Evolutionary conservation across 2,888 invertebrate genomes (phyloP).

Genomic region (Cryptophagus acutangulus): DNA sequence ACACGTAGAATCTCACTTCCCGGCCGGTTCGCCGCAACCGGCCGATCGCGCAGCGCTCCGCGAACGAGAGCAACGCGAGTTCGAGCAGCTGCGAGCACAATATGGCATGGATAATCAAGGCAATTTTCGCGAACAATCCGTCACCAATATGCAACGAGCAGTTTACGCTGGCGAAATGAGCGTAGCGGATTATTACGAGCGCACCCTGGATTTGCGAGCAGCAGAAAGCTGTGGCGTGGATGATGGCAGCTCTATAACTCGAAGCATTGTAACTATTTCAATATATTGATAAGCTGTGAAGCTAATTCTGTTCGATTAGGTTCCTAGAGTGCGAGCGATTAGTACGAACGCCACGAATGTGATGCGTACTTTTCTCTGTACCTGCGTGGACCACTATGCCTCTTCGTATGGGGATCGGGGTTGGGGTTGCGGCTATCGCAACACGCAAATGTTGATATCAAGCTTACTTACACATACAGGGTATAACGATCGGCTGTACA

Average conservation of each 20-base stretch:
- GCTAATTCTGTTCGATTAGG: constrained; percentile 39
- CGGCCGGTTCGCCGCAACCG: constrained; percentile 49
- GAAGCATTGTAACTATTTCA: constrained; percentile 53
- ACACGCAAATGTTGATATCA: constrained; percentile 88
- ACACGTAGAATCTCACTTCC: constrained; percentile 85
- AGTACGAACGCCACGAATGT: constrained; percentile 58
- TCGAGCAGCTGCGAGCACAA: constrained; percentile 73
- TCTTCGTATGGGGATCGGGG: constrained; percentile 85
- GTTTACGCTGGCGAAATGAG: constrained; percentile 83
- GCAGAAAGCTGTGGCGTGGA: constrained; percentile 77
- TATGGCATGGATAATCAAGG: constrained; percentile 88
- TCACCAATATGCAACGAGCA: constrained; percentile 74
- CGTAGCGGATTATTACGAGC: constrained; percentile 79
- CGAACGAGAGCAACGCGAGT: constrained; percentile 72
- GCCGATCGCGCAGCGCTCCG: constrained; percentile 62
- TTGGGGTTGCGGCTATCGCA: constrained; percentile 91
- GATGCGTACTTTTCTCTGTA: constrained; percentile 67
- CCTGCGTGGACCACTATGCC: constrained; percentile 79
- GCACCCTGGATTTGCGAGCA: constrained; percentile 68
- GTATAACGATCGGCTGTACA: constrained; percentile 60
- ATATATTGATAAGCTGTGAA: too few relatives aligned
- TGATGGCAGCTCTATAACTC: constrained; percentile 75
- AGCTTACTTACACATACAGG: constrained; percentile 67
- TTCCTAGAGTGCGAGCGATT: constrained; percentile 50
- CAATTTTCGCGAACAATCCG: constrained; percentile 67